Percentiles rank a stretch among this genome's conserved stretches.
Conservation (phyloP, 2,888 invertebrate species). For the Dinocampus coccinellae region DNA sequence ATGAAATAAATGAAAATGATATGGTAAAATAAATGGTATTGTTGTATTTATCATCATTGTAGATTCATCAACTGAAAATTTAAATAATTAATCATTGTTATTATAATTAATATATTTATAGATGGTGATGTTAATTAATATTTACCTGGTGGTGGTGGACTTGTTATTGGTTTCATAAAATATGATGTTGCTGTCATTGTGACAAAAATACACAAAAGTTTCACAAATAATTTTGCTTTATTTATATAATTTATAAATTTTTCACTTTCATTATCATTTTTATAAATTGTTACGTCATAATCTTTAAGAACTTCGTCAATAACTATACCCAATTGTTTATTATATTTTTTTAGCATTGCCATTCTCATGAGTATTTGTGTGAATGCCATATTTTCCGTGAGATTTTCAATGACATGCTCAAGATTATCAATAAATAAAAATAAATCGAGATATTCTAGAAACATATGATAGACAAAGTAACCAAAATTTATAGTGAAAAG, state of each 20-base stretch:
- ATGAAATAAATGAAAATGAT: conserved; percentile 57
- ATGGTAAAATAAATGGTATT: conserved; percentile 50
- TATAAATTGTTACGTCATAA: conserved; percentile 49
- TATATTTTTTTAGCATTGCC: conserved; percentile 53
- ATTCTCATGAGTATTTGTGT: conserved; percentile 55
- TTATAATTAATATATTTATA: background rate
- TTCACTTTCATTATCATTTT: conserved; percentile 46
- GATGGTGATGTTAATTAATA: background rate
- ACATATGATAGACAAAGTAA: conserved; percentile 55
- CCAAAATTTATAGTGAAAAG: conserved; percentile 50
- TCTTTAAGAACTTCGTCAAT: conserved; percentile 52
- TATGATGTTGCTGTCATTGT: conserved; percentile 54
- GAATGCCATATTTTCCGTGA: conserved; percentile 57
- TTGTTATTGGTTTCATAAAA: conserved; percentile 55
- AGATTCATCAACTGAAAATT: background rate
- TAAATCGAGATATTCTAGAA: conserved; percentile 56
- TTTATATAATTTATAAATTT: conserved; percentile 50
- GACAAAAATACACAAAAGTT: conserved; percentile 52
- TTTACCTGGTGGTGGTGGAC: conserved; percentile 41
- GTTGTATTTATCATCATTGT: conserved; percentile 40
- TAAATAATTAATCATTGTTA: background rate
- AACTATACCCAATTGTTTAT: conserved; percentile 48
- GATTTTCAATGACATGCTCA: conserved; percentile 56
- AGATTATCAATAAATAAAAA: conserved; percentile 52
- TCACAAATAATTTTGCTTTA: conserved; percentile 53